Conservation (phyloP, 53 echinoderm and acorn worm species). For the Pentamera pediparva region DNA sequence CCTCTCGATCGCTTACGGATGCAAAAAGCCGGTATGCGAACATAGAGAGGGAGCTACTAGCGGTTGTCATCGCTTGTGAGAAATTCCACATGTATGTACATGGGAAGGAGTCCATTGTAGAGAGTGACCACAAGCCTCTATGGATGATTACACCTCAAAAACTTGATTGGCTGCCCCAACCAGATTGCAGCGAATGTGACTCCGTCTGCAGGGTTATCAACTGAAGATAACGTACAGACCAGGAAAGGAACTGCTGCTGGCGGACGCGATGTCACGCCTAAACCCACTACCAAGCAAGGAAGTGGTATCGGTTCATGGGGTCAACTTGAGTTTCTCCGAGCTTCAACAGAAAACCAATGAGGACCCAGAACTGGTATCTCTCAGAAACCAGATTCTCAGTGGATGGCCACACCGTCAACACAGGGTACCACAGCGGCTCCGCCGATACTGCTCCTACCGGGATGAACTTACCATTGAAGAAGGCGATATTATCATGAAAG, state of each 20-base stretch:
- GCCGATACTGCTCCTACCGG: conserved; percentile 15
- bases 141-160: conserved; percentile 65
- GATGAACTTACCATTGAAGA: conserved; percentile 37
- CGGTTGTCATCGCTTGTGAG: conserved; percentile 54
- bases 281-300: conserved; percentile 25
- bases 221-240: conserved; percentile 50
- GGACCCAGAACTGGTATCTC: conserved; percentile 27
- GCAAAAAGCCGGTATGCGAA: conserved; percentile 52
- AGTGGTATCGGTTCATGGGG: neutral
- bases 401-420: conserved; percentile 35
- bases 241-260: conserved; percentile 52
- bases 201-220: conserved; percentile 53
- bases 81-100: conserved; percentile 66
- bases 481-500: conserved; percentile 34
- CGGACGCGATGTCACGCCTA: conserved; percentile 59
- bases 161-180: conserved; percentile 47
- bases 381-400: conserved; percentile 1
- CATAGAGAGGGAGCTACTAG: conserved; percentile 51
- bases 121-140: conserved; percentile 66
- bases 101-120: conserved; percentile 48
- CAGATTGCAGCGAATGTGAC: conserved; percentile 42
- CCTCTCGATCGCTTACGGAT: conserved; percentile 43
- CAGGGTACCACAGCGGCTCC: conserved; percentile 16
- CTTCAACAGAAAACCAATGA: conserved; percentile 36
- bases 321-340: conserved; percentile 54